These are phyloP conservation scores for Neostethus bicornis DNA, from an alignment of 2,797 vertebrate species.

Conservation along the genomic window DNA sequence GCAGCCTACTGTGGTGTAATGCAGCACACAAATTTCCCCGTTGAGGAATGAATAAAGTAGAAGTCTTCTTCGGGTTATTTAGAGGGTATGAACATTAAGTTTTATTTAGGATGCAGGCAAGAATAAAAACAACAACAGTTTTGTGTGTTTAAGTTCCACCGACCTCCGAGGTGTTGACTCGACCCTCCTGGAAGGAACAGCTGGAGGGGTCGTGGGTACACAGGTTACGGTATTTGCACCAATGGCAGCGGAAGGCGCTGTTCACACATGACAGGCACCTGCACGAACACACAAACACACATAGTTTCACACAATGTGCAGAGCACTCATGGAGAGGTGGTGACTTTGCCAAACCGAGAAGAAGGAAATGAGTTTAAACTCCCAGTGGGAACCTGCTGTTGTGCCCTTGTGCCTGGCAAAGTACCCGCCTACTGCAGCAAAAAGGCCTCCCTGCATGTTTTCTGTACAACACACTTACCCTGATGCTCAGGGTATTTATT, in stretches of 20 bases:
- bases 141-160: slow-evolving; percentile 26
- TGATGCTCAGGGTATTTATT: too few relatives aligned
- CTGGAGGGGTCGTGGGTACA: slow-evolving; percentile 98
- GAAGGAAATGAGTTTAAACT: slow-evolving; percentile 71
- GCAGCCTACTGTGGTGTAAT: too few relatives aligned
- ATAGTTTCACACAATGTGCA: slow-evolving; percentile 17
- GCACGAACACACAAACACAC: slow-evolving; percentile 46
- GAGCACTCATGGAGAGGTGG: slow-evolving; percentile 34
- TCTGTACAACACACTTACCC: slow-evolving; percentile 34
- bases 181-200: slow-evolving; percentile 98
- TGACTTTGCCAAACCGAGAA: slow-evolving; percentile 44
- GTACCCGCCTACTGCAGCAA: slow-evolving; percentile 34
- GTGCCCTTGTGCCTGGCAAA: slow-evolving; percentile 67
- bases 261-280: slow-evolving; percentile 98
- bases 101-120: slow-evolving; percentile 37
- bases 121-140: slow-evolving; percentile 6
- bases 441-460: slow-evolving; percentile 49
- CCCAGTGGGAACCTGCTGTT: slow-evolving; percentile 70
- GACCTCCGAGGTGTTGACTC: slow-evolving; percentile 96
- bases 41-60: too few relatives aligned
- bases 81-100: too few relatives aligned
- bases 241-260: slow-evolving; percentile 97
- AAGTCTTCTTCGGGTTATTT: too few relatives aligned
- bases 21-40: too few relatives aligned
- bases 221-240: slow-evolving; percentile 98